Conservation (phyloP, 1,140 invertebrate species). For the Monochamus saltuarius region DNA sequence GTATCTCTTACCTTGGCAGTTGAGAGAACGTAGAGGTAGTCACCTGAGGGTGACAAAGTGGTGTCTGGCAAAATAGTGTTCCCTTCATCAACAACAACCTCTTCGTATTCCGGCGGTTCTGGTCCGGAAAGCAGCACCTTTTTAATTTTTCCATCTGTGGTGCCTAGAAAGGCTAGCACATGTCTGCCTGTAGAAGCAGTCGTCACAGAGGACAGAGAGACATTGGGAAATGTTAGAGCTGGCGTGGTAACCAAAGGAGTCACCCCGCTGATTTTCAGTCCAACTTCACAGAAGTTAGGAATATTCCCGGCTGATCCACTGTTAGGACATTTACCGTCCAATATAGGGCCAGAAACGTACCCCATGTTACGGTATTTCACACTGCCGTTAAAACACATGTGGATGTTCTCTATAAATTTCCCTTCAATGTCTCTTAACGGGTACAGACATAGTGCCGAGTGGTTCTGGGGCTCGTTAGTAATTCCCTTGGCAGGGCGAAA, state of each 20-base stretch:
- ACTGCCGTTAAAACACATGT: conserved; percentile 95
- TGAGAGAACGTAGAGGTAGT: conserved; percentile 74
- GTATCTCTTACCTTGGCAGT: conserved; percentile 59
- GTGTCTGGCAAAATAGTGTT: conserved; percentile 80
- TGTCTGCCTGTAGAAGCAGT: conserved; percentile 83
- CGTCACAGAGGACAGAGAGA: conserved; percentile 78
- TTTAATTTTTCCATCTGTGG: conserved; percentile 71
- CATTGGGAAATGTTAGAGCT: conserved; percentile 75
- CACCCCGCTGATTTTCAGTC: conserved; percentile 87
- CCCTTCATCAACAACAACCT: conserved; percentile 70
- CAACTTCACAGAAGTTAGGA: conserved; percentile 88
- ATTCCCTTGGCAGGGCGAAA: conserved; percentile 85
- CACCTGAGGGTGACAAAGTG: conserved; percentile 72
- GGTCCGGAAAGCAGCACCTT: conserved; percentile 73
- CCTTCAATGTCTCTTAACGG: conserved; percentile 85
- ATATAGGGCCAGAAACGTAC: conserved; percentile 88
- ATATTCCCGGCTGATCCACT: conserved; percentile 86
- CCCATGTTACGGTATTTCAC: conserved; percentile 89
- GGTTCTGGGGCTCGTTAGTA: conserved; percentile 70
- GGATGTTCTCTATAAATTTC: conserved; percentile 94
- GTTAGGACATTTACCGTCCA: conserved; percentile 84
- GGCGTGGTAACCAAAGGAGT: conserved; percentile 75
- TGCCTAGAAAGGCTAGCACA: conserved; percentile 90
- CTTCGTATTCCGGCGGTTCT: conserved; percentile 75
- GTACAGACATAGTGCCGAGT: conserved; percentile 84